Conservation (phyloP, 2,113 vertebrate species). For the Kobus ellipsiprymnus region DNA sequence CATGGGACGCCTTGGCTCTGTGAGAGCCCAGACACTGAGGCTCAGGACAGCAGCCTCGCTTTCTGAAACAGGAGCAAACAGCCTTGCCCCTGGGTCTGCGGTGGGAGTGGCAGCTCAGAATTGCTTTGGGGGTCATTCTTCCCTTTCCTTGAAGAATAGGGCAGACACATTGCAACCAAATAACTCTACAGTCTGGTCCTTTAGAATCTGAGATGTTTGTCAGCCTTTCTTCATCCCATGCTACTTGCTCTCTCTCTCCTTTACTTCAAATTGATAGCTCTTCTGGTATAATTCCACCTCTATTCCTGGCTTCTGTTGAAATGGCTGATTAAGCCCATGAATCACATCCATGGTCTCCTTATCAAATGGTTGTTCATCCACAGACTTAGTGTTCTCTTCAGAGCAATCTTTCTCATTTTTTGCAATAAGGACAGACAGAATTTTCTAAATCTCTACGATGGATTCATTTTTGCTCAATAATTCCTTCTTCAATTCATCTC, state of each 20-base stretch:
- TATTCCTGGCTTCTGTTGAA: neutral
- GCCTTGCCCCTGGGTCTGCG: neutral
- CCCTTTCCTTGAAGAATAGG: neutral
- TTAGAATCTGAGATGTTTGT: neutral
- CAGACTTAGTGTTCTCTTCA: neutral
- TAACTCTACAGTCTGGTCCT: neutral
- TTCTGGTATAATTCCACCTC: neutral
- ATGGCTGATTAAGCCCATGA: neutral
- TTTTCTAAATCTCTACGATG: neutral
- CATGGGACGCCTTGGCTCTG: neutral
- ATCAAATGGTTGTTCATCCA: neutral
- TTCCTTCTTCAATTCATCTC: neutral
- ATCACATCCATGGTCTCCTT: neutral
- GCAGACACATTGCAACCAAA: neutral
- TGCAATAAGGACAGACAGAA: neutral
- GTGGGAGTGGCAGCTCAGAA: neutral
- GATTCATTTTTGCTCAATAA: neutral
- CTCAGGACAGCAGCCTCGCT: neutral
- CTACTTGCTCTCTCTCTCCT: neutral
- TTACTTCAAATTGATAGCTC: neutral
- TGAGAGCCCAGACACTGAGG: neutral
- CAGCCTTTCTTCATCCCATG: neutral
- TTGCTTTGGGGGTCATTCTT: neutral
- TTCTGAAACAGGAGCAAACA: neutral
- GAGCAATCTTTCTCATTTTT: neutral